A percentile compares a stretch with the other conserved stretches of the same genome.
Conservation (phyloP, 2,888 invertebrate genomes). For the Emmelina monodactyla region DNA sequence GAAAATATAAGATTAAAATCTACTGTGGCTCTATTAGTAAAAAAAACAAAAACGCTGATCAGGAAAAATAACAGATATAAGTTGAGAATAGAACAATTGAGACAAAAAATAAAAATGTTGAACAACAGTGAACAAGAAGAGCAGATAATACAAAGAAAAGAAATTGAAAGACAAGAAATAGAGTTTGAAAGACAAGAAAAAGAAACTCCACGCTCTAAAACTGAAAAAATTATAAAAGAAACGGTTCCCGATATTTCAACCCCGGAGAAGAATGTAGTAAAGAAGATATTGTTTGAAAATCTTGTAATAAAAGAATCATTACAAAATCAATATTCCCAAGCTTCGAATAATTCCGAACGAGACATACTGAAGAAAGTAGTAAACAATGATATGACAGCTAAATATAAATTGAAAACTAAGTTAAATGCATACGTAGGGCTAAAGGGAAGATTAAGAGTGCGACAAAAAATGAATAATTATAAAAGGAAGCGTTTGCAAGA, state of each 20-base stretch:
- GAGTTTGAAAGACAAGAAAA: neutral
- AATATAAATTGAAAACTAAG: slow-evolving; percentile 4
- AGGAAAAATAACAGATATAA: neutral
- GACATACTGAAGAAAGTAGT: slow-evolving; percentile 2
- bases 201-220: neutral
- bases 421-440: slow-evolving; percentile 1
- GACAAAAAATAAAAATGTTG: neutral
- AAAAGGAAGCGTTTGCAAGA: slow-evolving; percentile 1
- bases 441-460: slow-evolving; percentile 1
- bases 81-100: neutral
- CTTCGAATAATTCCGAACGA: neutral
- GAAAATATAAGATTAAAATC: neutral
- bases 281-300: neutral
- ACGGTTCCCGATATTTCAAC: neutral
- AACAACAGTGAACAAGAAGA: neutral
- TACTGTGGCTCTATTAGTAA: neutral
- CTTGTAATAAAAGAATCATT: slow-evolving; percentile 1
- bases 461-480: neutral
- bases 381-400: slow-evolving; percentile 1
- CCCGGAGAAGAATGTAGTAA: neutral
- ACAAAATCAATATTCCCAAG: neutral
- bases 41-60: neutral
- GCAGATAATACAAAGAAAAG: neutral
- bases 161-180: no score
- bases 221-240: neutral